phyloP scores from a whole-genome alignment of 2,888 invertebrate genomes.

The Cataglyphis albicans region DNA sequence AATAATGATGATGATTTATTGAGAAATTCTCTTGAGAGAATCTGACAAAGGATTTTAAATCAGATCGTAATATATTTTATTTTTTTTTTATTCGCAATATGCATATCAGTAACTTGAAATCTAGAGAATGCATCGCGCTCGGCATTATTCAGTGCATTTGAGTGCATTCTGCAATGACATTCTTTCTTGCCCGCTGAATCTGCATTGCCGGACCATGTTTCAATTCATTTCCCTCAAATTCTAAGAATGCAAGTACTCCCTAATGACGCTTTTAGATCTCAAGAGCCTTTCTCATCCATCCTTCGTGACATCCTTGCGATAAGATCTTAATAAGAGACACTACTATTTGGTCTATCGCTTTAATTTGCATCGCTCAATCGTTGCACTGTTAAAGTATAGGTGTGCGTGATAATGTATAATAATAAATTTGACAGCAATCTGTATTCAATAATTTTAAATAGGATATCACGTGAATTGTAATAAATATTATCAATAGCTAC shows the following conservation, averaged over 20 bases:
- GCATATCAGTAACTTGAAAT: slow-evolving; percentile 12
- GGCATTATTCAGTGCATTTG: slow-evolving; percentile 13
- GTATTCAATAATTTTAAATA: neutral
- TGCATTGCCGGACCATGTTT: slow-evolving; percentile 31
- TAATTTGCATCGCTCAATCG: slow-evolving; percentile 23
- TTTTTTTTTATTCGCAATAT: neutral
- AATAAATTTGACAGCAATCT: slow-evolving; percentile 2
- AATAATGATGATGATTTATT: no score
- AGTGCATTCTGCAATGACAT: slow-evolving; percentile 20
- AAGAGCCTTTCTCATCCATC: slow-evolving; percentile 57
- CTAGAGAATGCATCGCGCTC: neutral
- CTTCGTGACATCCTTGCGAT: slow-evolving; percentile 53
- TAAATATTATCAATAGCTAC: neutral
- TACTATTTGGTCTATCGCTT: neutral
- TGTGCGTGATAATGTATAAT: neutral
- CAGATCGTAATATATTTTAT: neutral
- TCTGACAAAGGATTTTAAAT: neutral
- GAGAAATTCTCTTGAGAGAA: neutral
- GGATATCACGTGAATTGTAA: neutral
- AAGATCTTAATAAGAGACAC: slow-evolving; percentile 22
- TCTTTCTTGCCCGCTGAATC: slow-evolving; percentile 37
- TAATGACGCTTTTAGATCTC: slow-evolving; percentile 62
- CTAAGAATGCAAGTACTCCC: slow-evolving; percentile 45
- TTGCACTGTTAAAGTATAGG: neutral
- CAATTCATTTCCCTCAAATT: slow-evolving; percentile 7